phyloP scores from a whole-genome alignment of 2,113 vertebrate species.

The Lucifuga dentata region DNA sequence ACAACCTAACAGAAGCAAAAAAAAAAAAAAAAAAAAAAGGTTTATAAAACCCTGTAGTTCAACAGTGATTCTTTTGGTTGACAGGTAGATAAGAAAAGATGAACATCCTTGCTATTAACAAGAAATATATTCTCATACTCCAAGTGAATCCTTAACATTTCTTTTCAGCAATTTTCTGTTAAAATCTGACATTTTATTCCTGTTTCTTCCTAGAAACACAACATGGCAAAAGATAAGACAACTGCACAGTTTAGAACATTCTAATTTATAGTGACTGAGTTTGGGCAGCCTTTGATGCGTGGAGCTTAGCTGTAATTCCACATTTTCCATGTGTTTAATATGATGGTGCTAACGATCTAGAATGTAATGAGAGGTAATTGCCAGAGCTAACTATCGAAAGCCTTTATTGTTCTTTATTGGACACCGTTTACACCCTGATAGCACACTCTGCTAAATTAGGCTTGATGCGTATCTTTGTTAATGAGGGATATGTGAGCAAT shows the following conservation, averaged over 20 bases:
- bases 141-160: not conserved
- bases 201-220: constrained; percentile 17
- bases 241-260: constrained; percentile 44
- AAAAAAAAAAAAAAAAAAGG: no score
- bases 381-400: constrained; percentile 61
- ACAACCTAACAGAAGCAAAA: not conserved
- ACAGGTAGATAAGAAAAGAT: constrained; percentile 14
- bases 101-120: no score
- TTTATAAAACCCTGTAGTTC: no score
- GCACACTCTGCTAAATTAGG: constrained; percentile 73
- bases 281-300: constrained; percentile 56
- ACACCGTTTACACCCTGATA: constrained; percentile 71
- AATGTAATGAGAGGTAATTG: constrained; percentile 74
- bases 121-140: not conserved
- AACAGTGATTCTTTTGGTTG: no score
- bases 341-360: constrained; percentile 65
- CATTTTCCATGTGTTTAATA: constrained; percentile 73
- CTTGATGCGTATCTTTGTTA: constrained; percentile 76
- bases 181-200: constrained; percentile 6
- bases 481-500: constrained; percentile 68
- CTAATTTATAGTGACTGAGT: constrained; percentile 37
- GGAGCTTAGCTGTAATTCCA: constrained; percentile 56
- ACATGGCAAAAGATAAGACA: constrained; percentile 5
- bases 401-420: constrained; percentile 78
- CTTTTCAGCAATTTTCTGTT: constrained; percentile 14